A percentile compares a stretch with the other conserved stretches of the same genome.
Conservation (phyloP, 1,140 invertebrate species). For the Berghia stephanieae region DNA sequence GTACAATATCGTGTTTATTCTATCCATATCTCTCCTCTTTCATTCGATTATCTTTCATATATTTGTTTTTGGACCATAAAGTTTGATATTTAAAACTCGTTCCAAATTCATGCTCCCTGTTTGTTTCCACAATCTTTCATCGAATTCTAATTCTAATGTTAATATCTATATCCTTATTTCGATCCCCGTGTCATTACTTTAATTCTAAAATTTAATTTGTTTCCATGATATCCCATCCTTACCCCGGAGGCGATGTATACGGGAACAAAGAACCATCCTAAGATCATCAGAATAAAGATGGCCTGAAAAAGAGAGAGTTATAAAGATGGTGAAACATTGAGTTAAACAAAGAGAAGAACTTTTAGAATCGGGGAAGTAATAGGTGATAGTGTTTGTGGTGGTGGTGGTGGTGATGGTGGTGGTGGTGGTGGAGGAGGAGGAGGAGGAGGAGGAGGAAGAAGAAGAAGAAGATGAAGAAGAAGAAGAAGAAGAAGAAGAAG, state of each 20-base stretch:
- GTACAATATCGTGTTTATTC: too few relatives aligned
- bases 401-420: background rate
- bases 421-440: background rate
- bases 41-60: too few relatives aligned
- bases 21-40: too few relatives aligned
- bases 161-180: too few relatives aligned
- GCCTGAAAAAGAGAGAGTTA: conserved; percentile 51
- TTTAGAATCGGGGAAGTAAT: background rate
- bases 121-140: too few relatives aligned
- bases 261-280: conserved; percentile 66
- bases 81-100: too few relatives aligned
- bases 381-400: background rate
- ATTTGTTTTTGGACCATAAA: too few relatives aligned
- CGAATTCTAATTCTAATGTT: too few relatives aligned
- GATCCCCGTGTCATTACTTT: too few relatives aligned
- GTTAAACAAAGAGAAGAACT: background rate
- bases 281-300: conserved; percentile 63
- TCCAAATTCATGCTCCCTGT: too few relatives aligned
- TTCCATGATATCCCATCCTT: conserved; percentile 34
- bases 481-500: background rate
- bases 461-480: conserved; percentile 1
- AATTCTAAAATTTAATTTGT: too few relatives aligned
- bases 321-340: background rate
- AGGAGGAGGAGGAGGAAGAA: conserved; percentile 11
- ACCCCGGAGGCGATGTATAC: conserved; percentile 65